Evolutionary conservation across 1,140 invertebrate genomes (phyloP).

Genomic region (Chironomus tepperi): DNA sequence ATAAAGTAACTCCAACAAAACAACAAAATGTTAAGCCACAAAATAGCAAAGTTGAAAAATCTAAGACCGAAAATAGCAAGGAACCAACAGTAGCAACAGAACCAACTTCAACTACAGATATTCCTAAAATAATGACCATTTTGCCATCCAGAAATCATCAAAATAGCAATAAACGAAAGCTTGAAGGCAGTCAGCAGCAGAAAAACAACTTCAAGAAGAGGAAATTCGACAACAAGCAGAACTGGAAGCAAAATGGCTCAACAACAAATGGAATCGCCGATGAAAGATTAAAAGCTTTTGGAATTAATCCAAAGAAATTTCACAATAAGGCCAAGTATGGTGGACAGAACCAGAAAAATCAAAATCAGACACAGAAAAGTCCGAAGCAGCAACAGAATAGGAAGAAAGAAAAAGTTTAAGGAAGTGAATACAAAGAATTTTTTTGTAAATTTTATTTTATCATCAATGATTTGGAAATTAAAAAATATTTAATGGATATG

Average conservation of each 20-base stretch:
- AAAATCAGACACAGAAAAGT: too few relatives aligned
- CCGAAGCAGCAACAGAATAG: too few relatives aligned
- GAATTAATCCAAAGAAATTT: slow-evolving; percentile 85
- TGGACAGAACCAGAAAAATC: neutral
- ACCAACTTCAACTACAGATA: slow-evolving; percentile 19
- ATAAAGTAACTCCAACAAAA: neutral
- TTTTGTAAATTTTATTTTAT: too few relatives aligned
- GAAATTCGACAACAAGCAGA: neutral
- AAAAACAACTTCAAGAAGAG: neutral
- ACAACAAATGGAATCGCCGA: slow-evolving; percentile 41
- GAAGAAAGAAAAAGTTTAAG: too few relatives aligned
- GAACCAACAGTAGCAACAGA: neutral
- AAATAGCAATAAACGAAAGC: neutral
- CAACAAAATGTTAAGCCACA: neutral
- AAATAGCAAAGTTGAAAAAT: neutral
- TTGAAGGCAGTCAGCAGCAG: neutral
- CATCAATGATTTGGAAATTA: too few relatives aligned
- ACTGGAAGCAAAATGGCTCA: slow-evolving; percentile 27
- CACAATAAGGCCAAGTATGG: slow-evolving; percentile 37
- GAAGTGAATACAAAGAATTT: too few relatives aligned
- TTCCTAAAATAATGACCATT: neutral
- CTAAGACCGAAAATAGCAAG: too few relatives aligned
- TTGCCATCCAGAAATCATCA: neutral
- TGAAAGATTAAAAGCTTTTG: slow-evolving; percentile 76
- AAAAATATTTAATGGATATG: too few relatives aligned